Percentiles rank a stretch among this genome's conserved stretches.
Evolutionary conservation across 2,113 vertebrate genomes (phyloP).

Genomic region (Menidia beryllina): DNA sequence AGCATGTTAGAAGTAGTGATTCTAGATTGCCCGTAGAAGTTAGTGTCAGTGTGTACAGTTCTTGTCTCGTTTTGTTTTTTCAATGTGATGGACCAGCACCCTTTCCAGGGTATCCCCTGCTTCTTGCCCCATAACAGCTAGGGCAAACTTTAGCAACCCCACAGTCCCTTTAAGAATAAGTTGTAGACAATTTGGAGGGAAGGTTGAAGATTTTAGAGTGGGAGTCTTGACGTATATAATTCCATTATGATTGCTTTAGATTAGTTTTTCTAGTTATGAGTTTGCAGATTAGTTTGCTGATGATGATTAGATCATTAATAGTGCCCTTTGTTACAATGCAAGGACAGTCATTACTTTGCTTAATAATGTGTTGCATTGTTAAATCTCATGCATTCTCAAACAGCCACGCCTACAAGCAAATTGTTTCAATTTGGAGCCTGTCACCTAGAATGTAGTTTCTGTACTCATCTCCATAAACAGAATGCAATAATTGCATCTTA

Average conservation of each 20-base stretch:
- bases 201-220: no score
- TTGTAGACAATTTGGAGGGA: no score
- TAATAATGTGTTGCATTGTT: slow-evolving; percentile 54
- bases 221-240: not conserved
- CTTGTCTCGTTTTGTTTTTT: no score
- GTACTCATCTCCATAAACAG: slow-evolving; percentile 44
- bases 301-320: slow-evolving; percentile 8
- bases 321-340: slow-evolving; percentile 27
- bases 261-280: not conserved
- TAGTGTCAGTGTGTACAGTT: no score
- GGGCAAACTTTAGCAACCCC: no score
- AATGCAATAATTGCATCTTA: no score
- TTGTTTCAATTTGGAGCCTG: slow-evolving; percentile 28
- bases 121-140: no score
- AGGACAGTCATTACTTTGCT: slow-evolving; percentile 30
- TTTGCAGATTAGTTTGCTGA: not conserved
- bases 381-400: slow-evolving; percentile 59
- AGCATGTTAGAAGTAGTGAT: no score
- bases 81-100: no score
- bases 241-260: not conserved
- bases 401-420: slow-evolving; percentile 49
- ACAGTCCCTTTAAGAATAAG: no score
- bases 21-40: no score
- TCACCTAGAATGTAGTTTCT: not conserved
- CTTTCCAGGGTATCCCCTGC: no score